Conservation (phyloP, 1,140 invertebrate genomes). For the Trichogramma pretiosum region DNA sequence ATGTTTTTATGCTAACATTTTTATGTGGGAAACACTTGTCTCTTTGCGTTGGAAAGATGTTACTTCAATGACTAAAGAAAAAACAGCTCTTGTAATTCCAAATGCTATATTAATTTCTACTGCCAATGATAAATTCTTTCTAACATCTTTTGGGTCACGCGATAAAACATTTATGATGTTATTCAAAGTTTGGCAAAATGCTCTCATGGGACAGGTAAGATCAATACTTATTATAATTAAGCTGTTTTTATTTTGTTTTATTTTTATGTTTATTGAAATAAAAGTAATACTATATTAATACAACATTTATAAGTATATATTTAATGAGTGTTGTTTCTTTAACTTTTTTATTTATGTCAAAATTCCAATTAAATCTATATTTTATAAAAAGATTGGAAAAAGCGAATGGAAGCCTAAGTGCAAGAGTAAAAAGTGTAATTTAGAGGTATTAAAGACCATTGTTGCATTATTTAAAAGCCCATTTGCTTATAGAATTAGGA, state of each 20-base stretch:
- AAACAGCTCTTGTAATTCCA: slow-evolving; percentile 86
- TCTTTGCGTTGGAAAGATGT: slow-evolving; percentile 81
- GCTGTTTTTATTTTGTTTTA: slow-evolving; percentile 13
- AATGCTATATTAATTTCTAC: slow-evolving; percentile 87
- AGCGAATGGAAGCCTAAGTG: slow-evolving; percentile 18
- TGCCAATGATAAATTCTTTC: slow-evolving; percentile 79
- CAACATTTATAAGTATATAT: slow-evolving; percentile 11
- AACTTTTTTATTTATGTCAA: slow-evolving; percentile 18
- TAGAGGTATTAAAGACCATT: slow-evolving; percentile 17
- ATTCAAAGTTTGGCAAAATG: slow-evolving; percentile 93
- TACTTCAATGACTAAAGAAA: slow-evolving; percentile 85
- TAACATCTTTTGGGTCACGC: slow-evolving; percentile 82
- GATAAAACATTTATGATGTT: slow-evolving; percentile 93
- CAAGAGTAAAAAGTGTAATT: slow-evolving; percentile 19
- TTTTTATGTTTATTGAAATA: slow-evolving; percentile 7
- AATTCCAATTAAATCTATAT: slow-evolving; percentile 18
- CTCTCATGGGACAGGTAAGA: slow-evolving; percentile 74
- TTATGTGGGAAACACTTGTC: slow-evolving; percentile 84
- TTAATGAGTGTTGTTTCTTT: slow-evolving; percentile 17
- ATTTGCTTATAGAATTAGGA: neutral
- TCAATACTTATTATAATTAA: slow-evolving; percentile 8
- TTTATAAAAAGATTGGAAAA: slow-evolving; percentile 19
- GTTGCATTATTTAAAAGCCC: slow-evolving; percentile 11
- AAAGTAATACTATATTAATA: slow-evolving; percentile 11
- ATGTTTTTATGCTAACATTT: slow-evolving; percentile 93